Evolutionary conservation across 2,888 invertebrate species (phyloP), one percentile per base, ranked within the genome.

Genomic region (Dorcus hopei): DNA sequence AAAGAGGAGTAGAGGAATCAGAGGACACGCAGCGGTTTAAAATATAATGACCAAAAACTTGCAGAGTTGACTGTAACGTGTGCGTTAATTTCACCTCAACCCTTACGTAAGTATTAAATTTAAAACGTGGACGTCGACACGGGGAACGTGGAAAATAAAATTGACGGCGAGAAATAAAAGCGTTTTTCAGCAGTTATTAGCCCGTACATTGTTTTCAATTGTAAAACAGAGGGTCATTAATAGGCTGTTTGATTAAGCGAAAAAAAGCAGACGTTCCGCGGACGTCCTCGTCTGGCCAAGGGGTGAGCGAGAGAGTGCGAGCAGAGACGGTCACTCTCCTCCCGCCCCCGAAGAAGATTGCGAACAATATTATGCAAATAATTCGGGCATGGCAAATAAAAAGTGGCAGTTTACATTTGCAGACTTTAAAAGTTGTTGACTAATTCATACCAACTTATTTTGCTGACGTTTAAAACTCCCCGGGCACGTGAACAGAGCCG

Each of bases 381-480:
- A 73, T 71, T 71, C 72, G 69, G 69, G 72, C 73, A 70, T 69
- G 67, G 67, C 70, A 71, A 74, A 75, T 73, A 73, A 75, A 74
- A 75, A 74, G 73, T 74, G 74, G 74, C 74, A 75, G 75, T 75
- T 73, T 75, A 75, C 74, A 74, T 75, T 73, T 69, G 71, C 71
- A 72, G 74, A 74, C 62, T 73, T 74, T 74, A 74, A 75, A 75
- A 74, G 71, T 74, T 73, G 75, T 74, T 75, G 74, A 74, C 74
- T 75, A 75, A 75, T 75, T 75, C 74, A 74, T 74, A 69, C 70
- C 70, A 72, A 73, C 72, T 75, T 74, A 73, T 72, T 73, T 72
- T 68, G 62, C 60, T 60, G 68, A 54, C 62, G 76, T 74, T 70
- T 73, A 70, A 71, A 74, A 72, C 67, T 69, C 69, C 64, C 68